These are phyloP conservation scores for Epizoanthus scotinus DNA, from an alignment of 92 coral and sea anemone species.

Conservation along the genomic window DNA sequence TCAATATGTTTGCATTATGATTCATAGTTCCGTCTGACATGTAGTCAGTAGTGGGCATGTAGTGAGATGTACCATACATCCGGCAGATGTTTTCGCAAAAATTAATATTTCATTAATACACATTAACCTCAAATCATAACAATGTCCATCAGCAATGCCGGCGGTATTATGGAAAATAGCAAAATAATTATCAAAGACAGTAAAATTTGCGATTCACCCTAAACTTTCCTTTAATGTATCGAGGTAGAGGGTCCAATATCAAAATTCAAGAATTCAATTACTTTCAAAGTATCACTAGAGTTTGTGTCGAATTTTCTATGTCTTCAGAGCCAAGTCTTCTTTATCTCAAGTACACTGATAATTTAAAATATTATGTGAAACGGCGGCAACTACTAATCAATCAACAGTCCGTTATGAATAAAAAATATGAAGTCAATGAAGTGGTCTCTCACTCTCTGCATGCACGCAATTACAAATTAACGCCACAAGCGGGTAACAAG, in stretches of 20 bases:
- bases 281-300: too few relatives aligned
- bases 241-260: background rate
- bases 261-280: too few relatives aligned
- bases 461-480: slow-evolving; percentile 5
- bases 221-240: background rate
- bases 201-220: background rate
- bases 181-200: background rate
- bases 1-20: too few relatives aligned
- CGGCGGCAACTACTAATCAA: background rate
- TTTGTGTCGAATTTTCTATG: background rate
- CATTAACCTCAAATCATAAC: slow-evolving; percentile 9
- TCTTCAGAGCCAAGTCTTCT: background rate
- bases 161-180: background rate
- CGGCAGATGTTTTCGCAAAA: slow-evolving; percentile 15
- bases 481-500: background rate
- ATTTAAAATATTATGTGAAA: background rate
- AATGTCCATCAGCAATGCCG: background rate
- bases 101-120: slow-evolving; percentile 21
- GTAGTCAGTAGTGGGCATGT: too few relatives aligned
- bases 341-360: background rate
- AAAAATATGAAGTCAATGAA: background rate
- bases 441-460: background rate
- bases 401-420: slow-evolving; percentile 11
- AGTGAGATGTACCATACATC: background rate
- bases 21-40: too few relatives aligned